A percentile compares a stretch with the other conserved stretches of the same genome.
These are phyloP conservation scores for Ahaetulla prasina DNA, from an alignment of 2,113 vertebrate species.

Conservation along the genomic window DNA sequence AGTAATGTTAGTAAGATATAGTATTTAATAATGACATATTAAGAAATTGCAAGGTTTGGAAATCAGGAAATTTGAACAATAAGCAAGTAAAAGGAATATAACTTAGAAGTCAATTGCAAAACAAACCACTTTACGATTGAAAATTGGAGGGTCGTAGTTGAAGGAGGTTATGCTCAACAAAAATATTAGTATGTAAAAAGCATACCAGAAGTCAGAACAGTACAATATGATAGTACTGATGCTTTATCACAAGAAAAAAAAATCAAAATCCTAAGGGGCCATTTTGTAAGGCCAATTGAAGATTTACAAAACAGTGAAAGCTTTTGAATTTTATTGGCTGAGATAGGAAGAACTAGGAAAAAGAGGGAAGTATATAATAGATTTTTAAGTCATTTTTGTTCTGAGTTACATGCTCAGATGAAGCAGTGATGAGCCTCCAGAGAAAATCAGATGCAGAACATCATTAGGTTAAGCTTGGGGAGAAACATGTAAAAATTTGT, in stretches of 20 bases:
- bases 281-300: not conserved
- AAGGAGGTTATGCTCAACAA: not conserved
- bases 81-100: not conserved
- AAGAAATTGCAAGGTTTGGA: not conserved
- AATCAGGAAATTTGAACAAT: not conserved
- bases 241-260: not conserved
- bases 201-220: not conserved
- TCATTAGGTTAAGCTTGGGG: not conserved
- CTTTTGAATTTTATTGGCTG: not conserved
- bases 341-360: not conserved
- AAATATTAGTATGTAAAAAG: not conserved
- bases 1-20: not conserved
- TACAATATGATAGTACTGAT: not conserved
- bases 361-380: not conserved
- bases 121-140: rapidly evolving
- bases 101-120: not conserved
- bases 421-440: not conserved
- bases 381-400: not conserved
- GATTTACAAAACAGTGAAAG: not conserved
- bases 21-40: not conserved
- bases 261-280: not conserved
- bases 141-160: rapidly evolving
- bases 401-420: not conserved
- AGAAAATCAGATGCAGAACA: not conserved
- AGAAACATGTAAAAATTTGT: not conserved